Conservation (phyloP, 92 coral and sea anemone genomes). For the Pocillopora meandrina region DNA sequence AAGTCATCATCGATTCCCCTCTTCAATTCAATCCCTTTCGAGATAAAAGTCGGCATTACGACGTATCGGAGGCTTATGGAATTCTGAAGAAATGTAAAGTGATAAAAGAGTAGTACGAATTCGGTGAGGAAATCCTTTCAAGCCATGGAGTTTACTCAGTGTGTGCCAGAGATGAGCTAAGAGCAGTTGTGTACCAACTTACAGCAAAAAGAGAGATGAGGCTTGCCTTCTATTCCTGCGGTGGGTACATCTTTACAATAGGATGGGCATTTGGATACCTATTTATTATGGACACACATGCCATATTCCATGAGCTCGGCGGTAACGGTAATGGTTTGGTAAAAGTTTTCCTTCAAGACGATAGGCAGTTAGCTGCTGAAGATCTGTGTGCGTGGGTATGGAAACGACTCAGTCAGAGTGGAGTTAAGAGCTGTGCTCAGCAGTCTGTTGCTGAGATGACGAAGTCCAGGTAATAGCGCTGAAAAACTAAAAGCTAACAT, state of each 20-base stretch:
- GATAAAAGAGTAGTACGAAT: conserved; percentile 34
- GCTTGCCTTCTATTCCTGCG: conserved; percentile 53
- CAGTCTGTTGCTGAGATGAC: too few relatives aligned
- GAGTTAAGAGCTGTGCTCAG: background rate
- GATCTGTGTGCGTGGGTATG: conserved; percentile 48
- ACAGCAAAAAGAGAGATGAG: conserved; percentile 23
- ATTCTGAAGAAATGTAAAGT: conserved; percentile 31
- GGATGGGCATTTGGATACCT: conserved; percentile 56
- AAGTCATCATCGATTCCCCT: conserved; percentile 55
- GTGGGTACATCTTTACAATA: conserved; percentile 57
- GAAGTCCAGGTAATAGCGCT: too few relatives aligned
- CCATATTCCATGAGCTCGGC: conserved; percentile 48
- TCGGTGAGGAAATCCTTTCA: conserved; percentile 40
- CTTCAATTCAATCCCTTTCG: conserved; percentile 42
- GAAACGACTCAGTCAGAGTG: conserved; percentile 40
- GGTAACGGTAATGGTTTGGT: conserved; percentile 54
- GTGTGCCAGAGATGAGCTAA: conserved; percentile 48
- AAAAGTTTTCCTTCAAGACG: conserved; percentile 33
- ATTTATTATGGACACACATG: conserved; percentile 66
- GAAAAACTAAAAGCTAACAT: background rate
- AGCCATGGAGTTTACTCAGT: conserved; percentile 47
- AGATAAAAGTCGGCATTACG: conserved; percentile 38
- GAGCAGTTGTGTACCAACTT: conserved; percentile 36
- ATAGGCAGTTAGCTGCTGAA: conserved; percentile 22
- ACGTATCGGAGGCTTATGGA: conserved; percentile 48